These are phyloP conservation scores for Agonopterix subpropinquella DNA, from an alignment of 2,888 invertebrate species.

Conservation along the genomic window DNA sequence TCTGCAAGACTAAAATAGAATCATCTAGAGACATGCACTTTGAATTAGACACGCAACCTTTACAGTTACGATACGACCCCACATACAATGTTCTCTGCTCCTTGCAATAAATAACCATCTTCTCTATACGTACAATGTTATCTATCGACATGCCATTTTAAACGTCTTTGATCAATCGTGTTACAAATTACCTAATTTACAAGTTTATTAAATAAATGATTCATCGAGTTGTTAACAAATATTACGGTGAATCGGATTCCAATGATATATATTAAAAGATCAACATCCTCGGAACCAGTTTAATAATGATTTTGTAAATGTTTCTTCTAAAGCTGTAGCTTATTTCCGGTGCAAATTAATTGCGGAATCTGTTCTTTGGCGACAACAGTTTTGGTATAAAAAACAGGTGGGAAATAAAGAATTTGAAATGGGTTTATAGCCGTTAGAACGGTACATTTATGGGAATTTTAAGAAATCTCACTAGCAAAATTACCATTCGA, in stretches of 20 bases:
- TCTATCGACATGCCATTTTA: background rate
- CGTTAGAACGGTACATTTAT: too few relatives aligned
- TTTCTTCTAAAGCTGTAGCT: too few relatives aligned
- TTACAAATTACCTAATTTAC: background rate
- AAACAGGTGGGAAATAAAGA: too few relatives aligned
- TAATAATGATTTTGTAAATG: conserved; percentile 1
- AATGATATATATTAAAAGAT: conserved; percentile 33
- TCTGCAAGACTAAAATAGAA: conserved; percentile 58
- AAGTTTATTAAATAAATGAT: conserved; percentile 7
- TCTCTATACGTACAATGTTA: background rate
- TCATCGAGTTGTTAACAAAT: conserved; percentile 10
- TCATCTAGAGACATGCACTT: conserved; percentile 57
- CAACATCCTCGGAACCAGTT: conserved; percentile 38
- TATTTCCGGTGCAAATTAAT: too few relatives aligned
- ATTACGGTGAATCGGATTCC: conserved; percentile 14
- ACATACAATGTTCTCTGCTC: background rate
- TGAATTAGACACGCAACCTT: conserved; percentile 30
- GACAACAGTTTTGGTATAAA: too few relatives aligned
- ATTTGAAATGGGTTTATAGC: too few relatives aligned
- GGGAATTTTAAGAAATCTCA: too few relatives aligned
- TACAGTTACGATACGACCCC: conserved; percentile 41
- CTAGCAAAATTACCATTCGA: background rate
- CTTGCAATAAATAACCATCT: too few relatives aligned
- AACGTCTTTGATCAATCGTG: background rate
- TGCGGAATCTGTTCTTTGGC: too few relatives aligned